phyloP scores from a whole-genome alignment of 2,113 vertebrate genomes.

The Procavia capensis region DNA sequence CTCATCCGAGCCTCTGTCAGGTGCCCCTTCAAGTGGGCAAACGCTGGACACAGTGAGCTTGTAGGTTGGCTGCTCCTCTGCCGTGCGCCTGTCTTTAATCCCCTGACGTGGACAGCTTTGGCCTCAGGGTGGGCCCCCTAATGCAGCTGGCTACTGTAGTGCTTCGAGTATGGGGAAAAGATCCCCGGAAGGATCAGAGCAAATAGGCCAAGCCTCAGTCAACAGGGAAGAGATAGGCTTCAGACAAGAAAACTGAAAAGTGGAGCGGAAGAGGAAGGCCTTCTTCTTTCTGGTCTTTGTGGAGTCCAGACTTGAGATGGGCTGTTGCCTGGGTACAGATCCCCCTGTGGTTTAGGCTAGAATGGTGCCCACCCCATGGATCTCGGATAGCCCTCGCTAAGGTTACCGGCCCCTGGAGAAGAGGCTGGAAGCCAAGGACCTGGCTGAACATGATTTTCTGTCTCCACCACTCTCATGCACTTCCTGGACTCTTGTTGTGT shows the following conservation, averaged over 20 bases:
- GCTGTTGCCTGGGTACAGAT: background rate
- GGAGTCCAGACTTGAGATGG: background rate
- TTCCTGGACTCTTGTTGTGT: background rate
- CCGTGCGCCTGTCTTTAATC: background rate
- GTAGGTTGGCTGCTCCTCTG: background rate
- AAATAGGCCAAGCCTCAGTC: background rate
- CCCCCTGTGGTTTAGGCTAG: background rate
- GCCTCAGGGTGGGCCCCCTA: background rate
- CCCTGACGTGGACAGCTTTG: fast-evolving
- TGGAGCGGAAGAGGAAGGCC: background rate
- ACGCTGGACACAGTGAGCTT: fast-evolving
- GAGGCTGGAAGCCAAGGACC: background rate
- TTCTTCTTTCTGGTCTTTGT: background rate
- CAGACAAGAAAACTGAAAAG: background rate
- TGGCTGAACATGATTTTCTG: background rate
- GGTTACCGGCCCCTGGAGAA: background rate
- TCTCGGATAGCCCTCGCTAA: background rate
- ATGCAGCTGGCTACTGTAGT: background rate
- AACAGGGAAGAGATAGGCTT: background rate
- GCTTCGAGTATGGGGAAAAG: background rate
- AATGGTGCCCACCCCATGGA: background rate
- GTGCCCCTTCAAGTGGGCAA: background rate
- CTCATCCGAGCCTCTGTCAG: background rate
- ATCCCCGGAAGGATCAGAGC: background rate
- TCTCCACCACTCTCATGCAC: too few relatives aligned